phyloP scores from a whole-genome alignment of 2,113 vertebrate genomes.

The Ploceus nigricollis region DNA sequence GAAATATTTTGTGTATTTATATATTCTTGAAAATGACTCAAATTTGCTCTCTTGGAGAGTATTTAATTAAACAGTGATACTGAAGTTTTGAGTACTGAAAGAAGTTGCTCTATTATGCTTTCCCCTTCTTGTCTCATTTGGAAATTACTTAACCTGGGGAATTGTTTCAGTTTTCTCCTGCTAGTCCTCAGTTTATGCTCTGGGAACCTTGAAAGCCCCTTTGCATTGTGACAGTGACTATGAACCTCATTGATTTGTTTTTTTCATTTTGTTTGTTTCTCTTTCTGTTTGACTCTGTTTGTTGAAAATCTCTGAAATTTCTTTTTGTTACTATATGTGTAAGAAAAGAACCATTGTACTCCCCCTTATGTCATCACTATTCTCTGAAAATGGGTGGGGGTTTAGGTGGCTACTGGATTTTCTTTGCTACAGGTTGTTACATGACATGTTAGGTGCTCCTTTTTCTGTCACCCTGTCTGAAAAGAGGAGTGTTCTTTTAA shows the following conservation, averaged over 20 bases:
- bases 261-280: neutral
- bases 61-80: neutral
- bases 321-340: accelerated
- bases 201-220: neutral
- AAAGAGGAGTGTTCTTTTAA: neutral
- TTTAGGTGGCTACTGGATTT: neutral
- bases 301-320: neutral
- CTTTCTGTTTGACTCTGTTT: neutral
- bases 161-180: neutral
- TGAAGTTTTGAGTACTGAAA: neutral
- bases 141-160: neutral
- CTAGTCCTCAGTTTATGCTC: neutral
- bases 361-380: neutral
- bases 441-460: neutral
- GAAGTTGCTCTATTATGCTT: neutral
- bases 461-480: neutral
- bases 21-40: neutral
- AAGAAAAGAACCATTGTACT: neutral
- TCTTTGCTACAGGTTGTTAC: neutral
- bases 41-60: neutral
- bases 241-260: neutral
- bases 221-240: neutral
- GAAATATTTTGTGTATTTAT: neutral
- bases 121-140: neutral
- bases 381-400: neutral